These are phyloP conservation scores for Mesoligia furuncula DNA, from an alignment of 2,888 invertebrate species.

Conservation along the genomic window DNA sequence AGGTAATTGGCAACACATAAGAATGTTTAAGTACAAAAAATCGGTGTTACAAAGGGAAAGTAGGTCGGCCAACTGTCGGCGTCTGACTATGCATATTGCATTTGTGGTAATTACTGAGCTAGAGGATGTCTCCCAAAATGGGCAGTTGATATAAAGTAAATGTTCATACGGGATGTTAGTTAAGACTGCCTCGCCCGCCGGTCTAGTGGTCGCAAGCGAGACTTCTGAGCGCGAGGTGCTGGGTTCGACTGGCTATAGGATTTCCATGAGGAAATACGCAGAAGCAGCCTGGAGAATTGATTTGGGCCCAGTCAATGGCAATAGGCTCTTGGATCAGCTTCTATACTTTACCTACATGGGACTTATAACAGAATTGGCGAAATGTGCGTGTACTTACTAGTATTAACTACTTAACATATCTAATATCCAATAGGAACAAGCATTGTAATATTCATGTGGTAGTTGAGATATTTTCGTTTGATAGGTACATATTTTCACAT, in stretches of 20 bases:
- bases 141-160: slow-evolving; percentile 44
- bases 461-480: background rate
- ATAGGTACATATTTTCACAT: background rate
- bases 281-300: background rate
- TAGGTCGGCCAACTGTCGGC: slow-evolving; percentile 64
- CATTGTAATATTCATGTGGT: too few relatives aligned
- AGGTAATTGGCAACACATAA: slow-evolving; percentile 83
- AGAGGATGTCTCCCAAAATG: slow-evolving; percentile 65
- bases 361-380: background rate
- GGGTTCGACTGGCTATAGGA: background rate
- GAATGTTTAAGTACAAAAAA: slow-evolving; percentile 61
- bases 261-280: background rate
- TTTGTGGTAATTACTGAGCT: slow-evolving; percentile 63
- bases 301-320: background rate
- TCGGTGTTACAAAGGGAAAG: slow-evolving; percentile 59
- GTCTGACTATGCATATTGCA: slow-evolving; percentile 62
- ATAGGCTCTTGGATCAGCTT: background rate
- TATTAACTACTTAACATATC: background rate
- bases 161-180: slow-evolving; percentile 24
- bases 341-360: background rate
- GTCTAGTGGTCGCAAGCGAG: background rate
- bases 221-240: background rate
- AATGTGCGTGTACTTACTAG: background rate
- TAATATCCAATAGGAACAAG: background rate
- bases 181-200: background rate